Percentiles rank a stretch among this genome's conserved stretches.
Conservation (phyloP, 2,797 vertebrate species). For the Microcaecilia unicolor region DNA sequence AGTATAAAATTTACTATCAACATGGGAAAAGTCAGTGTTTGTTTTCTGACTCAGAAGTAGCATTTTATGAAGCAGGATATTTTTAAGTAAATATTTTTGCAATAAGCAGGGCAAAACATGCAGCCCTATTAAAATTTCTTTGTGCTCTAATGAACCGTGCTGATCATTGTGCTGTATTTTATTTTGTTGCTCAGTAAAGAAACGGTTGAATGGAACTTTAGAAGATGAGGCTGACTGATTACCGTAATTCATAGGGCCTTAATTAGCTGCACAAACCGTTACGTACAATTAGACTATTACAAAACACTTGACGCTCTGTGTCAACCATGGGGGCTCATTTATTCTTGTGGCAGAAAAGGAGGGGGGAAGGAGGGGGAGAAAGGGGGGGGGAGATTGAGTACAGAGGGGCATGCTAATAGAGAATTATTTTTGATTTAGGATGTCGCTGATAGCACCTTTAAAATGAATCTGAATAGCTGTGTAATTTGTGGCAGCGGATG, state of each 20-base stretch:
- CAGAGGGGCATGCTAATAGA: conserved; percentile 58
- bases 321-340: conserved; percentile 76
- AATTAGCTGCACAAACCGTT: conserved; percentile 99
- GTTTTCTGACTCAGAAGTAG: too few relatives aligned
- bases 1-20: too few relatives aligned
- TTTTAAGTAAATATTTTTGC: conserved; percentile 28
- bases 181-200: conserved; percentile 44
- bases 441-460: conserved; percentile 67
- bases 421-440: conserved; percentile 73
- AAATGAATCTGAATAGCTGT: conserved; percentile 78
- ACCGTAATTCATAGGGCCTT: conserved; percentile 99
- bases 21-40: too few relatives aligned
- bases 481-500: conserved; percentile 72
- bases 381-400: conserved; percentile 35
- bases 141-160: conserved; percentile 19
- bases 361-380: conserved; percentile 32
- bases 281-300: conserved; percentile 99
- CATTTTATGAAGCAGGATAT: background rate
- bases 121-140: conserved; percentile 27
- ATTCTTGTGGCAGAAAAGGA: conserved; percentile 57
- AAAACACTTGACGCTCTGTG: conserved; percentile 88
- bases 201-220: conserved; percentile 58
- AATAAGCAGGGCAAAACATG: conserved; percentile 14
- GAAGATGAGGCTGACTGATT: conserved; percentile 92
- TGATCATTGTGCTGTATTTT: conserved; percentile 17